Evolutionary conservation across 1,140 invertebrate genomes (phyloP).

Genomic region (Drosophila miranda): DNA sequence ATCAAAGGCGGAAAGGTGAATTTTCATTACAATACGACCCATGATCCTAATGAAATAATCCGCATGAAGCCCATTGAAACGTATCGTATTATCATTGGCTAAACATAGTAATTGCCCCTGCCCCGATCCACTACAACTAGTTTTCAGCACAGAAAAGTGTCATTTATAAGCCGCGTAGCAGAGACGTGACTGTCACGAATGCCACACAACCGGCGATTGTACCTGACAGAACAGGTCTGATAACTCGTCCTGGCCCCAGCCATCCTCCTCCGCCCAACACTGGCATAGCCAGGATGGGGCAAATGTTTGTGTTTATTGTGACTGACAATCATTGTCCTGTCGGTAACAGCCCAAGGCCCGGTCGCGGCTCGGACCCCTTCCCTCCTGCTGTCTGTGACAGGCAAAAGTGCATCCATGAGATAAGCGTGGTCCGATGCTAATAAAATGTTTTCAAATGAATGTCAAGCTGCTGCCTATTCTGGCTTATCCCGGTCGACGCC

Average conservation of each 20-base stretch:
- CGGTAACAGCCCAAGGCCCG: not conserved
- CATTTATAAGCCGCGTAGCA: conserved; percentile 33
- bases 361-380: not conserved
- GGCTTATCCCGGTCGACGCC: conserved; percentile 40
- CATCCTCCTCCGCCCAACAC: not conserved
- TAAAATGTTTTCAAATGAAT: conserved; percentile 70
- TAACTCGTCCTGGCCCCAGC: conserved; percentile 5
- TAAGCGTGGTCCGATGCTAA: conserved; percentile 59
- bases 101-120: conserved; percentile 20
- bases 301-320: conserved; percentile 42
- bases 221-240: conserved; percentile 34
- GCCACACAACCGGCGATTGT: conserved; percentile 33
- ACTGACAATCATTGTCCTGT: conserved; percentile 43
- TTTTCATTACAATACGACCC: conserved; percentile 21
- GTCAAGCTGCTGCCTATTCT: conserved; percentile 63
- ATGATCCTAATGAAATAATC: conserved; percentile 13
- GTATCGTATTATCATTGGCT: conserved; percentile 28
- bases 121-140: conserved; percentile 1
- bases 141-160: conserved; percentile 20
- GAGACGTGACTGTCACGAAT: conserved; percentile 35
- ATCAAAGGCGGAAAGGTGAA: conserved; percentile 1
- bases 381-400: conserved; percentile 19
- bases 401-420: conserved; percentile 43
- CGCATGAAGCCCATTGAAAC: conserved; percentile 25
- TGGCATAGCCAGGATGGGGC: conserved; percentile 4